These are phyloP conservation scores for Microtus richardsoni DNA, from an alignment of 2,113 vertebrate genomes.

Conservation along the genomic window DNA sequence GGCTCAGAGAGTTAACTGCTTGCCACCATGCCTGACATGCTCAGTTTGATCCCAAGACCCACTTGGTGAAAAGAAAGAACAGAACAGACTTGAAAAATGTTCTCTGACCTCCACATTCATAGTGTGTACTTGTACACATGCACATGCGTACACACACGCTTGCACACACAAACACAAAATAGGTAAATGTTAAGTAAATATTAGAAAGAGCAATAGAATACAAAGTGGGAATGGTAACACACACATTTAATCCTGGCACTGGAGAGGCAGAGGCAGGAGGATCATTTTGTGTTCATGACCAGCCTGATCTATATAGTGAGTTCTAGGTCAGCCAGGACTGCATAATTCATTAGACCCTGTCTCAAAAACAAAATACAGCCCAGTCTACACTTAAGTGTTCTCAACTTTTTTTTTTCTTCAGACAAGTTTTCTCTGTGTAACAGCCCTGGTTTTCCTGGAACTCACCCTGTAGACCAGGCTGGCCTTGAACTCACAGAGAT, in stretches of 20 bases:
- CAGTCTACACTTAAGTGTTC: conserved; percentile 12
- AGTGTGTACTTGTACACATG: background rate
- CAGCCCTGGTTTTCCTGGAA: no score
- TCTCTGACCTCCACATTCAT: background rate
- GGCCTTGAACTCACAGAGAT: no score
- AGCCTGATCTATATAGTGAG: background rate
- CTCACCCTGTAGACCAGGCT: no score
- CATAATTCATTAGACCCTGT: background rate
- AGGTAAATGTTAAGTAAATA: background rate
- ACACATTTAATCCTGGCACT: background rate
- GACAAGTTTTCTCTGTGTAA: no score
- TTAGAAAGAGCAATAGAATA: background rate
- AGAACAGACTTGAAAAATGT: background rate
- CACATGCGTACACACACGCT: no score
- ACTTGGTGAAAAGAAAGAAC: background rate
- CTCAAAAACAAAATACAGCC: background rate
- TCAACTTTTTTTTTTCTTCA: background rate
- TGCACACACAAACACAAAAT: background rate
- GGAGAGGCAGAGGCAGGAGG: background rate
- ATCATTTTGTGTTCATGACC: background rate
- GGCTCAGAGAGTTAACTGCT: background rate
- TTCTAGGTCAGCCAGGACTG: background rate
- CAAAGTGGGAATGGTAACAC: background rate
- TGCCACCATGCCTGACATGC: background rate
- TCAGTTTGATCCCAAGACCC: background rate